Conservation (phyloP, 1,140 invertebrate species). For the Pissodes strobi region DNA sequence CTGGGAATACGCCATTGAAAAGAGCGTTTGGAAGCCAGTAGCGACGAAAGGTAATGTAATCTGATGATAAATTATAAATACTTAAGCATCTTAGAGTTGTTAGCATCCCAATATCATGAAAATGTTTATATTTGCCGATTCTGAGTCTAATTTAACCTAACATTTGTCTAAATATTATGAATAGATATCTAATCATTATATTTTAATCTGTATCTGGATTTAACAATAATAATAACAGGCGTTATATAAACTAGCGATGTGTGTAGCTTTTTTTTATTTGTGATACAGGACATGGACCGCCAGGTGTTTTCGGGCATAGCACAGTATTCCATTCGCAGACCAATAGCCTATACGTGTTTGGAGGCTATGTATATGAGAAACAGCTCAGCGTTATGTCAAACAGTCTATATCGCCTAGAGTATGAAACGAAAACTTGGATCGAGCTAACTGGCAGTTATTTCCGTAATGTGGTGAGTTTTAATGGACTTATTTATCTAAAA, state of each 20-base stretch:
- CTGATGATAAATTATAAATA: not conserved
- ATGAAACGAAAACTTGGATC: conserved; percentile 76
- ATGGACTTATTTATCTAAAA: no score
- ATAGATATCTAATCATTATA: no score
- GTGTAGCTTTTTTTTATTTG: no score
- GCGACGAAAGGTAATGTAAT: conserved; percentile 63
- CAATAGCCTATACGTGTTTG: conserved; percentile 87
- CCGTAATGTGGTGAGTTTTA: conserved; percentile 46
- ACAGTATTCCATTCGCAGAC: conserved; percentile 83
- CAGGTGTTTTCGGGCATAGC: conserved; percentile 87
- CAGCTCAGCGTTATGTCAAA: conserved; percentile 66
- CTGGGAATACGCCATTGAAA: conserved; percentile 82
- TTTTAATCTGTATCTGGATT: no score
- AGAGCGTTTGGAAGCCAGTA: conserved; percentile 63
- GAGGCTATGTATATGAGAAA: conserved; percentile 71
- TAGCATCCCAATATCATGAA: not conserved
- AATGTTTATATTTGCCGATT: not conserved
- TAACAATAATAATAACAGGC: no score
- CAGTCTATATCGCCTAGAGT: conserved; percentile 77
- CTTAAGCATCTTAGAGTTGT: not conserved
- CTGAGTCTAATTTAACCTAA: no score
- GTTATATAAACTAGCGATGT: no score
- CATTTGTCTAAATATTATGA: no score
- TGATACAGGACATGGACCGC: conserved; percentile 66
- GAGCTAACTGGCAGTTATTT: conserved; percentile 59